Evolutionary conservation across 2,797 vertebrate genomes (phyloP), one percentile per base, ranked within the genome.

Genomic region (Helostoma temminkii): DNA sequence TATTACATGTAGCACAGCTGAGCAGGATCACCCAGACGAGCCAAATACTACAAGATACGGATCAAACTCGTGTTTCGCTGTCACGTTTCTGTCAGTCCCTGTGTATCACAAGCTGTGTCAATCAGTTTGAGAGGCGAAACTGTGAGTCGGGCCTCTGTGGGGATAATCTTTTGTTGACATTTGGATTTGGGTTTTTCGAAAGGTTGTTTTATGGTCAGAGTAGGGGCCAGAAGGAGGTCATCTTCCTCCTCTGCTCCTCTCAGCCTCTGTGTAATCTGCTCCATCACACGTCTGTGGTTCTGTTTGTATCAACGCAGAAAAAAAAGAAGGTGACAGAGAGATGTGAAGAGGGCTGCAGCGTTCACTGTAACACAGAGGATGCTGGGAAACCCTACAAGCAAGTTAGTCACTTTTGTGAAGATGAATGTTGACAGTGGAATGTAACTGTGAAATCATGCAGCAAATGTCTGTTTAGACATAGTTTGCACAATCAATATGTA

Each of bases 151-250:
- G 59, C 42, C 57, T 81, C 45, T 52, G 58, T 18, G 28, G 52
- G 68, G 81, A 86, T 85, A 78, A 85, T 87, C 77, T 76, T 86
- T 80, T 76, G 76, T 79, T 84, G 66, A 83, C 67, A 61, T 80
- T 84, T 61, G 75, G 81, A 86, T 89, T 82, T 71, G 59, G 1
- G 9, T 48, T 71, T 78, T 76, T 57, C 60, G 64, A 43, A 60
- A n/a, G 79, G 76, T 82, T 80, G 77, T 46, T 71, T 61, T 45
- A 52, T 69, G 72, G 76, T 56, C 76, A 83, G 54, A 52, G 4
- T 25, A 18, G 32, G 60, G 83, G 76, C 84, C 81, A 70, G 32
- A 50, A 6, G 4, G 62, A 79, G 86, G 72, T 48, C 56, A 39
- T n/a, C 48, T 50, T 57, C 45, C 55, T 61, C 21, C 34, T 49